Percentiles rank a stretch among this genome's conserved stretches.
Evolutionary conservation across 2,888 invertebrate genomes (phyloP).

Genomic region (Nasonovia ribisnigri): DNA sequence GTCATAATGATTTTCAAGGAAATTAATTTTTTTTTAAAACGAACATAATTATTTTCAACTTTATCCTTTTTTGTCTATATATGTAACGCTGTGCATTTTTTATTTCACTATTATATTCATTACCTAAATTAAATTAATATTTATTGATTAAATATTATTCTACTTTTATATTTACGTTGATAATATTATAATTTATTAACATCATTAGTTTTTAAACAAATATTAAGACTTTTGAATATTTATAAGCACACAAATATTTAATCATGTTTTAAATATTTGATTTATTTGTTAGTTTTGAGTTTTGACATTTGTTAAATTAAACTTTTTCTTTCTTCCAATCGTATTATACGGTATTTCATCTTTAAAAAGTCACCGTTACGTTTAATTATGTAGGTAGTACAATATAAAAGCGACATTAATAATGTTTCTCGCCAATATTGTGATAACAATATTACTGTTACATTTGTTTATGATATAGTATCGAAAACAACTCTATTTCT

Average conservation of each 20-base stretch:
- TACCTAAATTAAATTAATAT: neutral
- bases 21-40: neutral
- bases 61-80: neutral
- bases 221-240: neutral
- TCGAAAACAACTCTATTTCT: neutral
- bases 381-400: neutral
- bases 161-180: neutral
- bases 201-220: slow-evolving; percentile 17
- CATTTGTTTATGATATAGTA: neutral
- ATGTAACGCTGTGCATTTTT: neutral
- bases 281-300: neutral
- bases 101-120: neutral
- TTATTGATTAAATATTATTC: neutral
- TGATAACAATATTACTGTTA: neutral
- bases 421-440: neutral
- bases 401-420: neutral
- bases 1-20: neutral
- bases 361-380: neutral
- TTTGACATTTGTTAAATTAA: neutral
- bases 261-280: neutral
- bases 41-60: neutral
- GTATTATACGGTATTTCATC: neutral
- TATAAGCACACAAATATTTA: neutral
- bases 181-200: neutral
- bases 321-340: neutral